Evolutionary conservation across 2,797 vertebrate species (phyloP).

Genomic region (Melanotaenia pygmaea): DNA sequence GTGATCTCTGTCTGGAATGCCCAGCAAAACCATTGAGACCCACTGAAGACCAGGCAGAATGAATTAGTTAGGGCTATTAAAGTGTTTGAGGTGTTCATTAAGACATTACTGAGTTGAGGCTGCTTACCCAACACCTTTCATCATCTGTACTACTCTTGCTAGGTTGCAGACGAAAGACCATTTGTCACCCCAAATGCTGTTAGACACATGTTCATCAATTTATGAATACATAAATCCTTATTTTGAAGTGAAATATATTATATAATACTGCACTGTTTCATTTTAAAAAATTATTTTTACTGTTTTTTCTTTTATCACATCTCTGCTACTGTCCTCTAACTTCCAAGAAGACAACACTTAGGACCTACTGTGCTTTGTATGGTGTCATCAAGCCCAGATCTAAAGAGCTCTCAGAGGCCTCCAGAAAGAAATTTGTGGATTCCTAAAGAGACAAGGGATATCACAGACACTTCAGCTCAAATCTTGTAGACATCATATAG

Average conservation of each 20-base stretch:
- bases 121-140: conserved; percentile 23
- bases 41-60: conserved; percentile 66
- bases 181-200: not conserved
- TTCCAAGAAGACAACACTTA: not conserved
- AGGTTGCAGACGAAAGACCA: conserved; percentile 3
- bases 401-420: not conserved
- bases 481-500: too few relatives aligned
- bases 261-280: not conserved
- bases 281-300: not conserved
- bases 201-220: too few relatives aligned
- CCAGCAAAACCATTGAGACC: conserved; percentile 75
- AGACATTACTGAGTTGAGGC: conserved; percentile 48
- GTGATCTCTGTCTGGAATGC: conserved; percentile 78
- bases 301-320: not conserved
- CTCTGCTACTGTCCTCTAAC: not conserved
- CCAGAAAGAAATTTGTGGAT: not conserved
- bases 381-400: not conserved
- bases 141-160: conserved; percentile 6
- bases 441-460: not conserved
- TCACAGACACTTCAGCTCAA: not conserved
- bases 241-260: not conserved
- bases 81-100: conserved; percentile 67
- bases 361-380: not conserved
- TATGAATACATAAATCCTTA: not conserved
- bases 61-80: conserved; percentile 78